These are phyloP conservation scores for Idaea dimidiata DNA, from an alignment of 2,888 invertebrate genomes.

Conservation along the genomic window DNA sequence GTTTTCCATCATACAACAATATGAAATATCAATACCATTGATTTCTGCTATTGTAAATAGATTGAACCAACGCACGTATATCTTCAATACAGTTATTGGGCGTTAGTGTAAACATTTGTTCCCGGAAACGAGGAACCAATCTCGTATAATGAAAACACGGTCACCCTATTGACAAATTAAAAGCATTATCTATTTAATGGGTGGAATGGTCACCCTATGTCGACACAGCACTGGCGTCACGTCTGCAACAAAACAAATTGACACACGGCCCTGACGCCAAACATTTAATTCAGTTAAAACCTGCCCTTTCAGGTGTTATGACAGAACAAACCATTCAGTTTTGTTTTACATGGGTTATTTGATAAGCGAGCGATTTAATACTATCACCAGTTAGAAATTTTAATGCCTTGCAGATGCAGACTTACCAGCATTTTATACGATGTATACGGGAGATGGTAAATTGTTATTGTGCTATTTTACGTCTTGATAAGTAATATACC, in stretches of 20 bases:
- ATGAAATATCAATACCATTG: neutral
- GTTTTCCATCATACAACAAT: neutral
- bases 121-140: slow-evolving; percentile 2
- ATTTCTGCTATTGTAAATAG: slow-evolving; percentile 2
- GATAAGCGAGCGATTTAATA: too few species aligned
- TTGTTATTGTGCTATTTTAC: too few species aligned
- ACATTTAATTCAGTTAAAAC: slow-evolving; percentile 3
- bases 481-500: too few species aligned
- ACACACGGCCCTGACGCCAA: neutral
- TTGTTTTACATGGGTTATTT: too few species aligned
- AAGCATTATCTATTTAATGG: slow-evolving; percentile 36
- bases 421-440: too few species aligned
- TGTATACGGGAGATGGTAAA: too few species aligned
- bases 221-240: neutral
- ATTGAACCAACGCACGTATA: neutral
- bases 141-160: slow-evolving; percentile 38
- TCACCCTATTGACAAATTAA: slow-evolving; percentile 41
- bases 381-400: too few species aligned
- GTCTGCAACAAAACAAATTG: slow-evolving; percentile 14
- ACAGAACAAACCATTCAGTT: too few species aligned
- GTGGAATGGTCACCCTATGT: slow-evolving; percentile 24
- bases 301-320: neutral
- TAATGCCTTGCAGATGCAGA: too few species aligned
- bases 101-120: slow-evolving; percentile 6
- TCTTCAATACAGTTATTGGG: neutral